Conservation (phyloP, 2,797 vertebrate genomes). For the Acrossocheilus wenchowensis region DNA sequence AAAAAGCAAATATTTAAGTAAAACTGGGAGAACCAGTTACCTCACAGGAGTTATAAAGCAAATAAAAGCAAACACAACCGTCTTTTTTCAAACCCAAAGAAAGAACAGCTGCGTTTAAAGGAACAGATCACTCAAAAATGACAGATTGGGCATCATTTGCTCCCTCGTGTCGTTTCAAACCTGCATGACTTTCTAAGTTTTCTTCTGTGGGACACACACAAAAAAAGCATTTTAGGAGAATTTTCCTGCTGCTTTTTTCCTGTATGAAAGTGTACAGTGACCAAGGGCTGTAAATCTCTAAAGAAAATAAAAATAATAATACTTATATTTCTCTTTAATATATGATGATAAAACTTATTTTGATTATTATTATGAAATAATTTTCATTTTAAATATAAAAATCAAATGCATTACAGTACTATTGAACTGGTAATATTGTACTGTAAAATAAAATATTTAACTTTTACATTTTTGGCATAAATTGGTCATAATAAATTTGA, state of each 20-base stretch:
- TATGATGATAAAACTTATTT: no score
- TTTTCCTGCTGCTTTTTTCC: neutral
- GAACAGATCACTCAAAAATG: slow-evolving; percentile 17
- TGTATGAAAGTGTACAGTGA: neutral
- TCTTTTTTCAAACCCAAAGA: slow-evolving; percentile 41
- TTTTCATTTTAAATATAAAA: no score
- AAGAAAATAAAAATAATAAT: neutral
- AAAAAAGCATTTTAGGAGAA: neutral
- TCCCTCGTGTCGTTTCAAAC: neutral
- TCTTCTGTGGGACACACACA: neutral
- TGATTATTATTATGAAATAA: no score
- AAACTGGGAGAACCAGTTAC: slow-evolving; percentile 46
- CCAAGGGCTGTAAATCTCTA: neutral
- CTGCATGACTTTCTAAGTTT: neutral
- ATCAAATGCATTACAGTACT: no score
- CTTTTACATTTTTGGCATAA: no score
- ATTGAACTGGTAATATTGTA: no score
- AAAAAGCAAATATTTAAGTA: slow-evolving; percentile 29
- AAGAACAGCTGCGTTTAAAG: slow-evolving; percentile 36
- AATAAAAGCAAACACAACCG: slow-evolving; percentile 49
- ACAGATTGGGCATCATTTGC: neutral
- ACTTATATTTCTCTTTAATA: no score
- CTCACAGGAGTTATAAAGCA: slow-evolving; percentile 34
- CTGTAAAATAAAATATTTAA: no score
- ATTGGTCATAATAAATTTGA: no score